These are phyloP conservation scores for Sorex fumeus DNA, from an alignment of 2,113 vertebrate genomes.

Conservation along the genomic window DNA sequence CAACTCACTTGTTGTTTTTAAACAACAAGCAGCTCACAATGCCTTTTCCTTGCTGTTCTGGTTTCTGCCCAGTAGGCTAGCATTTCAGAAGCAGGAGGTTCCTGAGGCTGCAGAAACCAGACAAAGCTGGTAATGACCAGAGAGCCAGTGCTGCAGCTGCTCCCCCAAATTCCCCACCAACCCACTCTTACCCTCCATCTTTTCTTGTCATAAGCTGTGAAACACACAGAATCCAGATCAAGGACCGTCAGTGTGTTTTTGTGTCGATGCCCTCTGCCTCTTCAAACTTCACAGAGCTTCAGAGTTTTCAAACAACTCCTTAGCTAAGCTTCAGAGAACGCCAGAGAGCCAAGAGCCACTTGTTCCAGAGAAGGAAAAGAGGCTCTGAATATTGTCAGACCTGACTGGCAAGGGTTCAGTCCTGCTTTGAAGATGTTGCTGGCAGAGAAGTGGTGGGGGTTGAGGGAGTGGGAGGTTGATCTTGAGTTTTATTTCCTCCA, in stretches of 20 bases:
- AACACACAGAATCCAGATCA: neutral
- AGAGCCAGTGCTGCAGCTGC: neutral
- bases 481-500: neutral
- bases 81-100: neutral
- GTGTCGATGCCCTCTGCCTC: neutral
- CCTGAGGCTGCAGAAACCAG: neutral
- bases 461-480: no score
- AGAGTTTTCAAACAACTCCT: conserved; percentile 67
- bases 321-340: conserved; percentile 64
- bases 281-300: conserved; percentile 31
- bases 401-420: neutral
- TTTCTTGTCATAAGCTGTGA: neutral
- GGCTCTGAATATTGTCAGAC: conserved; percentile 70
- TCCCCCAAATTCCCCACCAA: fast-evolving
- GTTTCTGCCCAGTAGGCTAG: conserved; percentile 17
- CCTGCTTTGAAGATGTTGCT: neutral
- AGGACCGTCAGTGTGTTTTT: neutral
- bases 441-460: no score
- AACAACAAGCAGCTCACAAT: conserved; percentile 1
- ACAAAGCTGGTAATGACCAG: neutral
- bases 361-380: conserved; percentile 48
- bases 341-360: neutral
- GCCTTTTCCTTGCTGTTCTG: conserved; percentile 45
- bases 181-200: neutral
- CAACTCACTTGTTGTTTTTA: conserved; percentile 60